Conservation (phyloP, 2,888 invertebrate genomes). For the Dascillus cervinus region DNA sequence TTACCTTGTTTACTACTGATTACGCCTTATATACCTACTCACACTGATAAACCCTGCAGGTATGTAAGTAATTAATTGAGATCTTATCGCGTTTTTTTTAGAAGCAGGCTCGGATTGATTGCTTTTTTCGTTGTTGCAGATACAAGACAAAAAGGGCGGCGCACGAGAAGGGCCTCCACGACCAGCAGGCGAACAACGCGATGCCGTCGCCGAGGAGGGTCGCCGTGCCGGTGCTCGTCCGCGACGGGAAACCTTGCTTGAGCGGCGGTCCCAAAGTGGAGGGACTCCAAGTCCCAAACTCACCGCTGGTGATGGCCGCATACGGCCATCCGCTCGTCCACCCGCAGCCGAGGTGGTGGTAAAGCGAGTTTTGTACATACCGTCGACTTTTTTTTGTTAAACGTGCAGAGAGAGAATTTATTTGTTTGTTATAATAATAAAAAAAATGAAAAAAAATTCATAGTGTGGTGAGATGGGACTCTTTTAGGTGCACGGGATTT, state of each 20-base stretch:
- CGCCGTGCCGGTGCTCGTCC: conserved; percentile 88
- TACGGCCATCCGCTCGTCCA: conserved; percentile 43
- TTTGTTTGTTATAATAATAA: no score
- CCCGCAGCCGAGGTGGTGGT: conserved; percentile 40
- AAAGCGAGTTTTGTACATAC: conserved; percentile 1
- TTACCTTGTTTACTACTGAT: conserved; percentile 1
- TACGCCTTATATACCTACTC: no score
- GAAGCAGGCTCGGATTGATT: no score
- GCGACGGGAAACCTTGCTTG: conserved; percentile 88
- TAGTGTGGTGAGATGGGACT: no score
- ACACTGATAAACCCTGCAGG: no score
- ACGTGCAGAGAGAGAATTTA: no score
- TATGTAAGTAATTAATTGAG: no score
- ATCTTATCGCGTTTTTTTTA: no score
- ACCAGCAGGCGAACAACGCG: conserved; percentile 41
- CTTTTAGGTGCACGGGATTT: no score
- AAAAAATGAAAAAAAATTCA: no score
- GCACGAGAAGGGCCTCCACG: conserved; percentile 79
- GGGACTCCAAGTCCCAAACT: conserved; percentile 25
- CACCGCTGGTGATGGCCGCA: conserved; percentile 34
- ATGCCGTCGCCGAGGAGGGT: conserved; percentile 80
- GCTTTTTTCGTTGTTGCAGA: no score
- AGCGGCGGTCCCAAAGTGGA: conserved; percentile 43
- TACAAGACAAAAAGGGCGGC: conserved; percentile 98
- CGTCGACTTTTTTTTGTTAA: background rate